These are phyloP conservation scores for Trichosurus vulpecula DNA, from an alignment of 2,797 vertebrate genomes.

Conservation along the genomic window DNA sequence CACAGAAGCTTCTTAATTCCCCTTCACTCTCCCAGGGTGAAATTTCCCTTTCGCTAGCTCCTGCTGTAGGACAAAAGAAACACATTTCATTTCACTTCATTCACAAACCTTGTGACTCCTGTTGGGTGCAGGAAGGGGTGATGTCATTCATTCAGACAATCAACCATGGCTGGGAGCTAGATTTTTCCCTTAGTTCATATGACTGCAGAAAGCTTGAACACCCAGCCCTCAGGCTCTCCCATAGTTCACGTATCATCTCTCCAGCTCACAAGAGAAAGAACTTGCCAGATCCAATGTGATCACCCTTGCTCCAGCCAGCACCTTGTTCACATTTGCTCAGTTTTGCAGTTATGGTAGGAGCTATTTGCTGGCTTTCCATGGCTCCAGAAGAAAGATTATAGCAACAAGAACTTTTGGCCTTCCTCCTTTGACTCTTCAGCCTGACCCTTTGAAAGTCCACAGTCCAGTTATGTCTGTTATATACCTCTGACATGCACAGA, in stretches of 20 bases:
- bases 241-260: neutral
- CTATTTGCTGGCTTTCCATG: neutral
- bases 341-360: neutral
- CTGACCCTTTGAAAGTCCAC: neutral
- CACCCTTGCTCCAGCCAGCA: neutral
- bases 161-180: neutral
- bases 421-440: neutral
- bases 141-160: neutral
- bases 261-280: neutral
- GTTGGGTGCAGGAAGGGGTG: neutral
- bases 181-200: neutral
- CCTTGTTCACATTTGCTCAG: neutral
- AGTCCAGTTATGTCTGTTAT: neutral
- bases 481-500: neutral
- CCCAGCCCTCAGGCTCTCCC: neutral
- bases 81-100: neutral
- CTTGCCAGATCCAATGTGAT: neutral
- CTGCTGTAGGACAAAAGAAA: neutral
- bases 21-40: neutral
- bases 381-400: neutral
- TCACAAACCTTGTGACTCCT: neutral
- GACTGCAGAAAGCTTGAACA: neutral
- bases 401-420: neutral
- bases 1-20: neutral
- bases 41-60: neutral